phyloP scores from a whole-genome alignment of 2,797 vertebrate genomes.

The Ibycter americanus region DNA sequence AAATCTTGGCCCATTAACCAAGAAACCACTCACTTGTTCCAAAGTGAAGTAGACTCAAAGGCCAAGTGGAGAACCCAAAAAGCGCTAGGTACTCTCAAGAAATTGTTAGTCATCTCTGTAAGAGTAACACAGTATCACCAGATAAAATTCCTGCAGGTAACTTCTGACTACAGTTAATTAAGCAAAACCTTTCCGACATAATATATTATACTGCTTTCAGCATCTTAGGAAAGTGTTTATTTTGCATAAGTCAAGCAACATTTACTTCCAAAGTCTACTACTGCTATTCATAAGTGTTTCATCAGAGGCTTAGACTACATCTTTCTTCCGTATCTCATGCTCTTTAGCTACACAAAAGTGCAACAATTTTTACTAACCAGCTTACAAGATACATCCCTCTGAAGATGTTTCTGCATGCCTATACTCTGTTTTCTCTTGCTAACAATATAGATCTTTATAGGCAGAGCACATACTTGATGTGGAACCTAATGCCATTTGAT shows the following conservation, averaged over 20 bases:
- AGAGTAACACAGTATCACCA: not conserved
- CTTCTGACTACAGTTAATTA: not conserved
- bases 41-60: not conserved
- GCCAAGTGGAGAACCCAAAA: not conserved
- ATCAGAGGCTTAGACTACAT: not conserved
- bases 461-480: not conserved
- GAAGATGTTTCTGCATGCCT: not conserved
- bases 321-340: fast-evolving
- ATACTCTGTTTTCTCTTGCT: not conserved
- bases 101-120: not conserved
- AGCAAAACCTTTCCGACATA: not conserved
- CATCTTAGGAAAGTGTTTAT: not conserved
- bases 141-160: not conserved
- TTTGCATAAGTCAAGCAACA: not conserved
- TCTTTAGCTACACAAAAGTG: not conserved
- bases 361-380: not conserved
- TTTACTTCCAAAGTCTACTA: not conserved
- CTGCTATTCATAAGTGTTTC: not conserved
- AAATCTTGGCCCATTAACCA: not conserved
- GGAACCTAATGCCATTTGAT: not conserved
- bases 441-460: not conserved
- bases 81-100: not conserved
- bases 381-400: not conserved
- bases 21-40: not conserved
- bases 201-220: not conserved